Evolutionary conservation across 2,797 vertebrate species (phyloP).

Genomic region (Apodemus agrarius): DNA sequence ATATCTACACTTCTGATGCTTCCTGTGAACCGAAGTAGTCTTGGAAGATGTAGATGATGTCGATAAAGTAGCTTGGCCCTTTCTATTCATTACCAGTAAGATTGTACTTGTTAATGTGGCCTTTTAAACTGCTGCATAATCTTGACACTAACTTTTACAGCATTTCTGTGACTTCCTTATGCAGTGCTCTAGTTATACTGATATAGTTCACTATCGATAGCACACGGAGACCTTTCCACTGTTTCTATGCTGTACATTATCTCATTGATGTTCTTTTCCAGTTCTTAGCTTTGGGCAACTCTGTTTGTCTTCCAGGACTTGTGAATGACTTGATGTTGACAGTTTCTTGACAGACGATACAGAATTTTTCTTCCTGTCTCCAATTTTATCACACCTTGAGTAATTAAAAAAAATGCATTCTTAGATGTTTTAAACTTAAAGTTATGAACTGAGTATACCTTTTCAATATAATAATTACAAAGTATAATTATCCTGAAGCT

Average conservation of each 20-base stretch:
- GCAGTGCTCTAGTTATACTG: neutral
- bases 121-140: neutral
- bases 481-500: neutral
- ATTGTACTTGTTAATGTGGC: neutral
- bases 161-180: neutral
- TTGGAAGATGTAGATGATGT: neutral
- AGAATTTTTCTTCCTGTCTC: neutral
- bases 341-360: neutral
- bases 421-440: neutral
- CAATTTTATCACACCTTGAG: neutral
- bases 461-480: neutral
- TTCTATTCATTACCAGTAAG: neutral
- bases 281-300: slow-evolving; percentile 5
- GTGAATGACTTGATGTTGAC: neutral
- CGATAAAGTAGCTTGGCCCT: neutral
- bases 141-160: neutral
- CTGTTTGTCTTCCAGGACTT: neutral
- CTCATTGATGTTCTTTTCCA: neutral
- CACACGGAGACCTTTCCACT: neutral
- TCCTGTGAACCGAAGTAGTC: neutral
- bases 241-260: neutral
- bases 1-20: neutral
- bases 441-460: neutral
- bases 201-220: neutral
- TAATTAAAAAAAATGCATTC: neutral